Percentiles rank a stretch among this genome's conserved stretches.
phyloP scores from a whole-genome alignment of 2,113 vertebrate species.

The Tonatia bakeri region DNA sequence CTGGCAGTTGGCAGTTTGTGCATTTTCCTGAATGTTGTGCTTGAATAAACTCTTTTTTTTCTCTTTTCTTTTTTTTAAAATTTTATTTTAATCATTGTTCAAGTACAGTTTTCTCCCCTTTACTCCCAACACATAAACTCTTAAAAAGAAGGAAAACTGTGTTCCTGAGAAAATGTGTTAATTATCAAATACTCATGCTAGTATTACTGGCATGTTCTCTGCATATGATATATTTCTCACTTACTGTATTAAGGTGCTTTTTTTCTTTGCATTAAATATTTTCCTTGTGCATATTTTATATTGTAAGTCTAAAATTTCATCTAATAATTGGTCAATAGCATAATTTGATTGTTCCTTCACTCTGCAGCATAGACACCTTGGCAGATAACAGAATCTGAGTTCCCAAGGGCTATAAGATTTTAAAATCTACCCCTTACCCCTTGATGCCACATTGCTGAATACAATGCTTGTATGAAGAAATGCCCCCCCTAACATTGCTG shows the following conservation, averaged over 20 bases:
- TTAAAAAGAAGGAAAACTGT: neutral
- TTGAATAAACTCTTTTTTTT: neutral
- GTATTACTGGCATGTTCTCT: neutral
- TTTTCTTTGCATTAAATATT: neutral
- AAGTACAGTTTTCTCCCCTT: too few species aligned
- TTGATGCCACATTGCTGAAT: constrained; percentile 9
- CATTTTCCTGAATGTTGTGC: neutral
- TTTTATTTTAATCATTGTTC: too few species aligned
- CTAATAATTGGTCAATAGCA: neutral
- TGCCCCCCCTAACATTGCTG: neutral
- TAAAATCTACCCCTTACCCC: neutral
- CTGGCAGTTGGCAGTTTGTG: neutral
- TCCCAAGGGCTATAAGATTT: neutral
- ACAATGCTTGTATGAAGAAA: constrained; percentile 7
- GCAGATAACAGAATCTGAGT: neutral
- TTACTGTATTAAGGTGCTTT: neutral
- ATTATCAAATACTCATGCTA: neutral
- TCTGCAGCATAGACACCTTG: neutral
- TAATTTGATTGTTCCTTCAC: constrained; percentile 30
- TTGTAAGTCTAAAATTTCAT: neutral
- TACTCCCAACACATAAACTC: too few species aligned
- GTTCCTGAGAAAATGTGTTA: neutral
- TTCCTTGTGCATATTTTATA: neutral
- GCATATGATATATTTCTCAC: neutral
- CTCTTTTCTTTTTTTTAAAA: too few species aligned